A percentile compares a stretch with the other conserved stretches of the same genome.
These are phyloP conservation scores for Aphaenogaster rudis DNA, from an alignment of 1,140 invertebrate species.

Conservation along the genomic window DNA sequence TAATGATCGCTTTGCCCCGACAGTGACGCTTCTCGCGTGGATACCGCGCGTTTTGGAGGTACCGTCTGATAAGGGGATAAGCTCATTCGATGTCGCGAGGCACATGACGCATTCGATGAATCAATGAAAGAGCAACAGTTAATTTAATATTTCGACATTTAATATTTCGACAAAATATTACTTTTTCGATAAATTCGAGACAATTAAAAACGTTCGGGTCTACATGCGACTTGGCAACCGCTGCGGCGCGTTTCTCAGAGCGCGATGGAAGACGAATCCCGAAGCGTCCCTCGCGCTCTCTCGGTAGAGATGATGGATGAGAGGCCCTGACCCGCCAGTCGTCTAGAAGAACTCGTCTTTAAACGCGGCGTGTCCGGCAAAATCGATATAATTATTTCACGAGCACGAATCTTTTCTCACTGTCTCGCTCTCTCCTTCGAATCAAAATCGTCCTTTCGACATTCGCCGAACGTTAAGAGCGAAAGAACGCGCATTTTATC, in stretches of 20 bases:
- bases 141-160: not conserved
- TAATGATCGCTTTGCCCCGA: constrained; percentile 74
- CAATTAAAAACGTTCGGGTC: constrained; percentile 16
- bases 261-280: constrained; percentile 78
- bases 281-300: constrained; percentile 77
- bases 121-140: constrained; percentile 6
- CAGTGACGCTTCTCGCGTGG: constrained; percentile 74
- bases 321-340: constrained; percentile 81
- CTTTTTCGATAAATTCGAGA: not conserved
- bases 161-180: not conserved
- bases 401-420: constrained; percentile 42
- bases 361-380: constrained; percentile 80
- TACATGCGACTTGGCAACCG: constrained; percentile 71
- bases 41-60: not conserved
- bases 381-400: constrained; percentile 86
- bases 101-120: not conserved
- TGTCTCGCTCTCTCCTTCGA: constrained; percentile 28
- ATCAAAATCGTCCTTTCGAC: constrained; percentile 67
- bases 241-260: constrained; percentile 72
- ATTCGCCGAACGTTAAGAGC: constrained; percentile 71
- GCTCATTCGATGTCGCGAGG: not conserved
- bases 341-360: constrained; percentile 83
- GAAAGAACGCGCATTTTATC: constrained; percentile 58
- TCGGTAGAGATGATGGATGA: constrained; percentile 85
- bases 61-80: not conserved